These are phyloP conservation scores for Sinodicranocentrus sp. DNA, from an alignment of 2,888 invertebrate species.

Conservation along the genomic window DNA sequence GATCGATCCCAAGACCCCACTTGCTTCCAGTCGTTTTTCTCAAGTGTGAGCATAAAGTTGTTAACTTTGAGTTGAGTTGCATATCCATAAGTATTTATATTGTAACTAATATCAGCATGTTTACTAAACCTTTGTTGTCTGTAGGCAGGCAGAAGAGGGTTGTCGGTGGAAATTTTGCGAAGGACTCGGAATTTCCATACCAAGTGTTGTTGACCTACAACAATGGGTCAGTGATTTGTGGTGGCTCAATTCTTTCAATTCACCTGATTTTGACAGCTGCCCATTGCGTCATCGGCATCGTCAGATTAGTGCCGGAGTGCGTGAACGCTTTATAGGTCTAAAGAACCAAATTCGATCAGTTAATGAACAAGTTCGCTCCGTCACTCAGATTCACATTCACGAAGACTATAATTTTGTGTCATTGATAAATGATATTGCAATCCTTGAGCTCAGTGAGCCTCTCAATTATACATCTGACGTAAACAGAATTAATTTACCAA, in stretches of 20 bases:
- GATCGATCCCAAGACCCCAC: no score
- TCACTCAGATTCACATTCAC: conserved; percentile 44
- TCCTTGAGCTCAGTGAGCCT: conserved; percentile 11
- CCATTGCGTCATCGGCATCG: conserved; percentile 46
- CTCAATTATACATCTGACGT: conserved; percentile 33
- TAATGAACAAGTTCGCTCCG: conserved; percentile 29
- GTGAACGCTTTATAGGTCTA: conserved; percentile 27
- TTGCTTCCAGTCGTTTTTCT: no score
- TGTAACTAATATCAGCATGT: no score
- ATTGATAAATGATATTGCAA: conserved; percentile 47
- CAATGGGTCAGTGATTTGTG: conserved; percentile 23
- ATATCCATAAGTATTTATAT: no score
- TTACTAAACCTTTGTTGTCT: no score
- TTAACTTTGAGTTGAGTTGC: no score
- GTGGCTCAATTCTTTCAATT: background rate
- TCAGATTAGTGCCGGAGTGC: conserved; percentile 14
- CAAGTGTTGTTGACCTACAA: conserved; percentile 51
- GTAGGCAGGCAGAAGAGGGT: no score
- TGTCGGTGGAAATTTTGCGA: conserved; percentile 54
- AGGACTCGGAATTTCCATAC: conserved; percentile 58
- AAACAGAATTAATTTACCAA: conserved; percentile 38
- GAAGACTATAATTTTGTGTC: conserved; percentile 46
- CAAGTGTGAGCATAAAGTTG: no score
- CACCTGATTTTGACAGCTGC: conserved; percentile 42
- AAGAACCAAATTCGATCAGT: conserved; percentile 31